phyloP scores from a whole-genome alignment of 2,888 invertebrate species.

The Harpagoxenus sublaevis region DNA sequence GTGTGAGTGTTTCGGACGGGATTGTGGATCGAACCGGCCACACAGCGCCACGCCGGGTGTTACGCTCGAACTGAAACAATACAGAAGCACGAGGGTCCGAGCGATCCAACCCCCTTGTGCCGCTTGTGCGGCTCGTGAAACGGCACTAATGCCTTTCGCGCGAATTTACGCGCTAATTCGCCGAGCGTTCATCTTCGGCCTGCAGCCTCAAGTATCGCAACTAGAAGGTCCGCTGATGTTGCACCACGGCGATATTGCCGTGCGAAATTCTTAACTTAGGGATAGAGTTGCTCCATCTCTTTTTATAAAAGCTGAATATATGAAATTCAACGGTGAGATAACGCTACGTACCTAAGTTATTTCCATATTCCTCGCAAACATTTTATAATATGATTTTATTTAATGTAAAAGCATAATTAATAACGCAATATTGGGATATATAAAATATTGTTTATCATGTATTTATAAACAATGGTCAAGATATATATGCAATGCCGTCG shows the following conservation, averaged over 20 bases:
- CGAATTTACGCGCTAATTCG: constrained; percentile 58
- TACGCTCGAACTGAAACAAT: constrained; percentile 57
- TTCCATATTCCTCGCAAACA: neutral
- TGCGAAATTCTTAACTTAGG: neutral
- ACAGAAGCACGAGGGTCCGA: constrained; percentile 55
- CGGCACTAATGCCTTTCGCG: constrained; percentile 58
- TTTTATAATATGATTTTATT: neutral
- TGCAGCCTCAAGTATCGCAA: constrained; percentile 18
- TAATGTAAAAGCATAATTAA: constrained; percentile 3
- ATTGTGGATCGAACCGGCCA: constrained; percentile 74
- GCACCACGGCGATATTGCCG: neutral
- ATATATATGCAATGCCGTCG: constrained; percentile 66
- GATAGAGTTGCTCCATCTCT: neutral
- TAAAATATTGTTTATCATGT: constrained; percentile 48
- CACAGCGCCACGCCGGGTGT: constrained; percentile 68
- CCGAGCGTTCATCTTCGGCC: constrained; percentile 35
- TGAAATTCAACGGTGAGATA: neutral
- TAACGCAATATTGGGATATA: constrained; percentile 1
- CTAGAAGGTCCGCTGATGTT: neutral
- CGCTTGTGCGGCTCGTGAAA: constrained; percentile 48
- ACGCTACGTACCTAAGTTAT: neutral
- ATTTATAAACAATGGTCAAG: constrained; percentile 78
- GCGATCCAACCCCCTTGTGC: constrained; percentile 54
- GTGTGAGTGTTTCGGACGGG: constrained; percentile 56
- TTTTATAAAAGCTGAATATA: neutral